Conservation (phyloP, 1,140 invertebrate genomes). For the Rhagoletis pomonella region DNA sequence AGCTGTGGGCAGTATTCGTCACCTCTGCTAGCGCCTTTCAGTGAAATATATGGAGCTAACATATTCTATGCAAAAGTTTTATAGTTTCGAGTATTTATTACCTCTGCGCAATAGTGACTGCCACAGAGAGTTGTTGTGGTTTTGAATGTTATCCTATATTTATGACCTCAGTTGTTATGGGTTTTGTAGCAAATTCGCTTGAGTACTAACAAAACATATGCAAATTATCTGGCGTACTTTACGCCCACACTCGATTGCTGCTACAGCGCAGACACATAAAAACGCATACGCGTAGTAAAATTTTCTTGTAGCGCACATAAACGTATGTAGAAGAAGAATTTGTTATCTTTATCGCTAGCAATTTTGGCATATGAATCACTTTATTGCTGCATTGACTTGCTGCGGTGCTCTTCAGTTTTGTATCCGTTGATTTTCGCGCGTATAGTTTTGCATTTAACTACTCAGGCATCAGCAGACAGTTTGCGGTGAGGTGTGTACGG, state of each 20-base stretch:
- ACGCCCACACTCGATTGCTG: neutral
- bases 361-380: conserved; percentile 11
- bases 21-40: neutral
- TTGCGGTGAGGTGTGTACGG: no score
- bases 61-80: neutral
- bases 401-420: no score
- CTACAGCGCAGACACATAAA: neutral
- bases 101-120: no score
- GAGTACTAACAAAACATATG: conserved; percentile 35
- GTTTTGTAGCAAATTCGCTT: neutral
- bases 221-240: neutral
- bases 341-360: neutral
- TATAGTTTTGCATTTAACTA: no score
- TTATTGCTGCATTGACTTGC: no score
- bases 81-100: neutral
- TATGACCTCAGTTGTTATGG: neutral
- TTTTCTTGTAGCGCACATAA: neutral
- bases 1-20: conserved; percentile 30
- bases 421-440: no score
- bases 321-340: neutral
- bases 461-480: no score
- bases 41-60: neutral
- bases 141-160: neutral
- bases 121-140: neutral
- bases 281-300: neutral